Evolutionary conservation across 1,140 invertebrate species (phyloP).

Genomic region (Teleopsis dalmanni): DNA sequence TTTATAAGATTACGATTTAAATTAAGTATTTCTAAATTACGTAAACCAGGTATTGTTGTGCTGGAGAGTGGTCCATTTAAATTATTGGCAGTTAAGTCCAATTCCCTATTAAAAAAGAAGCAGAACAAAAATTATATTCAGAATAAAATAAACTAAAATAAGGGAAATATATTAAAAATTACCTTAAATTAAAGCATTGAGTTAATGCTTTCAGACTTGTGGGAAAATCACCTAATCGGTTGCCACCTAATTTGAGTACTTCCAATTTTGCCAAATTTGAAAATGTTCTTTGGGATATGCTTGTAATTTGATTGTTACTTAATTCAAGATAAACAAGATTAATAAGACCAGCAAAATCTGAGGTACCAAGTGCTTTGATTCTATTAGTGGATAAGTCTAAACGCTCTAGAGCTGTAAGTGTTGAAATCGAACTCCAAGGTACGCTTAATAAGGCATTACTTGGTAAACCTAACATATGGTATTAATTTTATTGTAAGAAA

Average conservation of each 20-base stretch:
- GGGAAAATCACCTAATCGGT: conserved; percentile 55
- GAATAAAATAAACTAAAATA: conserved; percentile 1
- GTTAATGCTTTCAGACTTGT: conserved; percentile 31
- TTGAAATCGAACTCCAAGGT: conserved; percentile 58
- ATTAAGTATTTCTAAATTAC: conserved; percentile 57
- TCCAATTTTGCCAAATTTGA: conserved; percentile 53
- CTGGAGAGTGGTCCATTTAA: conserved; percentile 33
- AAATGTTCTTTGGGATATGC: conserved; percentile 61
- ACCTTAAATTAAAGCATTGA: conserved; percentile 31
- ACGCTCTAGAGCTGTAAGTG: conserved; percentile 58
- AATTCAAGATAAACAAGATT: conserved; percentile 70
- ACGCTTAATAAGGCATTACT: conserved; percentile 66
- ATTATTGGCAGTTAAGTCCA: conserved; percentile 50
- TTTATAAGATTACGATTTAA: conserved; percentile 68
- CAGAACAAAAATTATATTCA: no score
- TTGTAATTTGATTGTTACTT: conserved; percentile 65
- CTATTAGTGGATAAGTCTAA: conserved; percentile 72
- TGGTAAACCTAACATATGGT: conserved; percentile 51
- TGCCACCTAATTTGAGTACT: conserved; percentile 64
- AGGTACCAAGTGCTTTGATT: conserved; percentile 57
- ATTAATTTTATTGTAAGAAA: background rate
- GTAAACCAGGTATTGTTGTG: conserved; percentile 47
- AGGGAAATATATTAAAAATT: background rate
- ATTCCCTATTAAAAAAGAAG: conserved; percentile 27
- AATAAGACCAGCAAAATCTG: conserved; percentile 59